Conservation (phyloP, 2,797 vertebrate species). For the Clangula hyemalis region DNA sequence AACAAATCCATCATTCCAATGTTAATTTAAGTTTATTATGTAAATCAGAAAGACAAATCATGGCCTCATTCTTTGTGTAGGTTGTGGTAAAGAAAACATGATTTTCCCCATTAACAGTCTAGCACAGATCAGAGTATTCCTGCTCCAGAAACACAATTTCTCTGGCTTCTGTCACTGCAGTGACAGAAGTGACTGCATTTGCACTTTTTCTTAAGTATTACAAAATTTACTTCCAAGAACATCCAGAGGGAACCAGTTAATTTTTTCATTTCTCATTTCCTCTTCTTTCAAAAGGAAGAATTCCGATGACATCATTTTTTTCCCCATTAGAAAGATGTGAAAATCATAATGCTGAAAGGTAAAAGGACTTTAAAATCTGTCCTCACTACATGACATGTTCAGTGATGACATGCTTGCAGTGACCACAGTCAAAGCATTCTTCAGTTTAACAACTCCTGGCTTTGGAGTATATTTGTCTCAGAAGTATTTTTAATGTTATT, state of each 20-base stretch:
- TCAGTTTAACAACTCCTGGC: neutral
- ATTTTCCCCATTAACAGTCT: neutral
- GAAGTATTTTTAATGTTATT: neutral
- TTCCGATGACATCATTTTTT: neutral
- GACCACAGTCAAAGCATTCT: neutral
- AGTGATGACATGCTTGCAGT: neutral
- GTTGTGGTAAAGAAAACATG: neutral
- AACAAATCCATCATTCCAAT: neutral
- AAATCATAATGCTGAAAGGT: neutral
- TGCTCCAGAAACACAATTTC: neutral
- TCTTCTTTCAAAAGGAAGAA: neutral
- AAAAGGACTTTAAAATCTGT: neutral
- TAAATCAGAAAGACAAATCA: neutral
- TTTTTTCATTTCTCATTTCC: neutral
- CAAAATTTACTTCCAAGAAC: neutral
- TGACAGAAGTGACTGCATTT: neutral
- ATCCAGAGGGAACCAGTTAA: neutral
- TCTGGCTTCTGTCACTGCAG: neutral
- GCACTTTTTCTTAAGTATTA: neutral
- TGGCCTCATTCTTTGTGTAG: neutral
- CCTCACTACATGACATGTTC: neutral
- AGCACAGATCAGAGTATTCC: neutral
- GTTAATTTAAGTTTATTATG: neutral
- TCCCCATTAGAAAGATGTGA: neutral
- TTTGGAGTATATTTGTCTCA: neutral